phyloP scores from a whole-genome alignment of 1,140 invertebrate genomes.

The Araneus ventricosus region DNA sequence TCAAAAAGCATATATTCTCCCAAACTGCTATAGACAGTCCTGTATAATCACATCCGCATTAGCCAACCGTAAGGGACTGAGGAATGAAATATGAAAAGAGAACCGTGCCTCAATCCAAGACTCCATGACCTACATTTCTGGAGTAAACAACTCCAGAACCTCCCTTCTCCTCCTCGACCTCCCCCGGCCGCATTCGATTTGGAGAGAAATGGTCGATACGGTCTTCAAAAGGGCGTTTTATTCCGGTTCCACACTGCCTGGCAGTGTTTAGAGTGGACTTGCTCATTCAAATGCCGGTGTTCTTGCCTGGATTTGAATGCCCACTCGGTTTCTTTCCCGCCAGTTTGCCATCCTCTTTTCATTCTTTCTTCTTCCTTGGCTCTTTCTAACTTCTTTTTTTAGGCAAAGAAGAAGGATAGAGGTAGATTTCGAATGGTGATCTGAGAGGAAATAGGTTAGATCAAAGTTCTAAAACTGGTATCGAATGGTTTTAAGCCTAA shows the following conservation, averaged over 20 bases:
- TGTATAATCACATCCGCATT: not conserved
- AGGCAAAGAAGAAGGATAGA: not conserved
- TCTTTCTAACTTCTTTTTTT: not conserved
- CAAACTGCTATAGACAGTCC: slow-evolving; percentile 3
- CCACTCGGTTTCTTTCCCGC: not conserved
- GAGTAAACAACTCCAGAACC: slow-evolving; percentile 21
- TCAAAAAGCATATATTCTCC: slow-evolving; percentile 5
- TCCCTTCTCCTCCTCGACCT: not conserved
- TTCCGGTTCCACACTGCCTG: slow-evolving; percentile 9
- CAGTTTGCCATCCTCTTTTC: not conserved
- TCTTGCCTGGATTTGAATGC: not conserved
- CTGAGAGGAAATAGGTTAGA: not conserved
- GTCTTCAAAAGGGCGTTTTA: slow-evolving; percentile 41
- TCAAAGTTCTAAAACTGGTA: not conserved
- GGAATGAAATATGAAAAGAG: not conserved
- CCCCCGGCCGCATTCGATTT: not conserved
- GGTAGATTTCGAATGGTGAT: not conserved
- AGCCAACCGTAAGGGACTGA: not conserved
- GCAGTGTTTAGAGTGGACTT: not conserved
- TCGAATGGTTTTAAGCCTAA: not conserved
- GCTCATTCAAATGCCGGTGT: not conserved
- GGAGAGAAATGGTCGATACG: slow-evolving; percentile 38
- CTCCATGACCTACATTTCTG: slow-evolving; percentile 58
- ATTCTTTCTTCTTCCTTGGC: too few relatives aligned
- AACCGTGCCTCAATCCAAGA: not conserved